These are phyloP conservation scores for Abscondita cerata DNA, from an alignment of 2,888 invertebrate genomes.

Conservation along the genomic window DNA sequence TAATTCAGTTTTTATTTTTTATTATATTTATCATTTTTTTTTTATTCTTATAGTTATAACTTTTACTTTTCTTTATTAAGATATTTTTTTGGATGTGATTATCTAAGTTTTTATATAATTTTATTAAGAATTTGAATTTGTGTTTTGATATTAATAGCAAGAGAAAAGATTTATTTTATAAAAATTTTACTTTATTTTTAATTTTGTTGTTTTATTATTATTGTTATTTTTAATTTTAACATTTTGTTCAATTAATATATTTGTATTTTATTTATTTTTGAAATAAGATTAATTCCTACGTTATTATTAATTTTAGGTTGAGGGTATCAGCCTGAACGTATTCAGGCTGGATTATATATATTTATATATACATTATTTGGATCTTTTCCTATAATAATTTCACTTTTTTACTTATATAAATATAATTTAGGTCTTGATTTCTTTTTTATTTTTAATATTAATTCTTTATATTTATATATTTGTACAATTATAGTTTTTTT, in stretches of 20 bases:
- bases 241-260: constrained; percentile 66
- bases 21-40: constrained; percentile 60
- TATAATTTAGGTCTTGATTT: constrained; percentile 60
- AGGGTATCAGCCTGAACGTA: constrained; percentile 72
- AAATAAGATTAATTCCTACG: constrained; percentile 70
- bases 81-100: constrained; percentile 60
- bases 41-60: constrained; percentile 55
- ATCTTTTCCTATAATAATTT: constrained; percentile 69
- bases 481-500: constrained; percentile 69
- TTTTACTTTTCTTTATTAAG: constrained; percentile 48
- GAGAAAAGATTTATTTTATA: constrained; percentile 58
- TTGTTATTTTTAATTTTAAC: constrained; percentile 64
- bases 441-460: constrained; percentile 60
- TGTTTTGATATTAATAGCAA: constrained; percentile 18
- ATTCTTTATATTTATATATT: constrained; percentile 62
- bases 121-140: constrained; percentile 67
- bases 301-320: constrained; percentile 73
- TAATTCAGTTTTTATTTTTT: constrained; percentile 62
- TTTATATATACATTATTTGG: constrained; percentile 75
- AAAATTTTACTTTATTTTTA: constrained; percentile 62
- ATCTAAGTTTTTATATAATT: constrained; percentile 63
- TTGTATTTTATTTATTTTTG: constrained; percentile 77
- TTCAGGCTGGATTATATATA: constrained; percentile 71
- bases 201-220: constrained; percentile 62
- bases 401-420: constrained; percentile 64